These are phyloP conservation scores for Tinamus guttatus DNA, from an alignment of 2,113 vertebrate species.

Conservation along the genomic window DNA sequence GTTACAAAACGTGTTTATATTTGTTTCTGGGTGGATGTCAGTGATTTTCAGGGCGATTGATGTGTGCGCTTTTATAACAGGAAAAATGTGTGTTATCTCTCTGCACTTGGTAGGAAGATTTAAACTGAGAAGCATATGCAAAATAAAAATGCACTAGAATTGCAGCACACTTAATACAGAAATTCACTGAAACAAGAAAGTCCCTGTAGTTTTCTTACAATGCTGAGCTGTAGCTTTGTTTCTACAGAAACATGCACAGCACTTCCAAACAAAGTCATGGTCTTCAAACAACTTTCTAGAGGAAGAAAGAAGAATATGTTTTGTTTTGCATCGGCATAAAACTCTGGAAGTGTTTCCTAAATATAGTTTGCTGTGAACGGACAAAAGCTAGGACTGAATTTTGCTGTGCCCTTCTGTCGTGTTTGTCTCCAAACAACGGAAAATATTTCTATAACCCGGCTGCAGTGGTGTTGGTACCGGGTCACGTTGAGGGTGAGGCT, in stretches of 20 bases:
- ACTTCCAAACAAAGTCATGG: neutral
- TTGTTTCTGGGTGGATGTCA: constrained; percentile 39
- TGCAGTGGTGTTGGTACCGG: neutral
- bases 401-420: neutral
- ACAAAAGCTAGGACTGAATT: neutral
- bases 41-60: constrained; percentile 52
- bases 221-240: neutral
- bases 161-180: neutral
- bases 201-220: neutral
- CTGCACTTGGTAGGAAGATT: constrained; percentile 18
- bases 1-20: constrained; percentile 25
- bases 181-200: neutral
- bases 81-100: constrained; percentile 50
- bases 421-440: constrained; percentile 5
- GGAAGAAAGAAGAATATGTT: neutral
- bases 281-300: neutral
- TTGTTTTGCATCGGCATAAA: neutral
- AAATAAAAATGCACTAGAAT: neutral
- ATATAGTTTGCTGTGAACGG: neutral
- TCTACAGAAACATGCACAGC: neutral
- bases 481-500: neutral
- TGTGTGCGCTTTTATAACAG: constrained; percentile 51
- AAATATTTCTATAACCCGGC: neutral
- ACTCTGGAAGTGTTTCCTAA: neutral
- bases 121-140: neutral